Percentiles rank a stretch among this genome's conserved stretches.
Conservation (phyloP, 2,113 vertebrate species). For the Percopsis transmontana region DNA sequence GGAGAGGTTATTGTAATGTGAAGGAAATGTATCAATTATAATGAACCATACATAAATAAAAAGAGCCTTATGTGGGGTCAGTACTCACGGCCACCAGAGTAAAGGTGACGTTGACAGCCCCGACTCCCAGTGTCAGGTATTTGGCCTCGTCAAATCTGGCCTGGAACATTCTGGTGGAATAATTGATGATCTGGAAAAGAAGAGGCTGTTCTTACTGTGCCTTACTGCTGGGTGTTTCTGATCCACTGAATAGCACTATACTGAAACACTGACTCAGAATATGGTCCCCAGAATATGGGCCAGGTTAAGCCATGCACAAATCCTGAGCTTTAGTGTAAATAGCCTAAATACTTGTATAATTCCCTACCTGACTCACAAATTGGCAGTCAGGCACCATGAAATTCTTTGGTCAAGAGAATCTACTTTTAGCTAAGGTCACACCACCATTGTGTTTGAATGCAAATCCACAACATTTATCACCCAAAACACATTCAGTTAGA, state of each 20-base stretch:
- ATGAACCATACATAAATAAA: background rate
- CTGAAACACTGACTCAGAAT: conserved; percentile 24
- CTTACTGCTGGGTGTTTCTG: background rate
- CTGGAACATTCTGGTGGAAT: conserved; percentile 73
- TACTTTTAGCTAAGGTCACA: too few relatives aligned
- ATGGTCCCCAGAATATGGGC: background rate
- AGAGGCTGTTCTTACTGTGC: conserved; percentile 12
- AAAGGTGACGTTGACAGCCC: conserved; percentile 71
- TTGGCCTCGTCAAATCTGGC: conserved; percentile 66
- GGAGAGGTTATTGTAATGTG: background rate
- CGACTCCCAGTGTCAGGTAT: conserved; percentile 70
- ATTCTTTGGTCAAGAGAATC: too few relatives aligned
- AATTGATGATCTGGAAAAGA: conserved; percentile 75
- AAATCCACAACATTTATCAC: too few relatives aligned
- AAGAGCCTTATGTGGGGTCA: background rate
- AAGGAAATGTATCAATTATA: background rate
- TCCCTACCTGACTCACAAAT: background rate
- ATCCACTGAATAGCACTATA: background rate
- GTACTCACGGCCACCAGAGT: conserved; percentile 71
- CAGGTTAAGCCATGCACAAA: background rate
- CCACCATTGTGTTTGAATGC: too few relatives aligned
- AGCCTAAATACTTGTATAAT: conserved; percentile 16
- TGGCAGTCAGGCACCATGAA: background rate
- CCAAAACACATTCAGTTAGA: too few relatives aligned
- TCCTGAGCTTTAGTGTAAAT: background rate